Evolutionary conservation across 2,113 vertebrate genomes (phyloP).

Genomic region (Marmota monax): DNA sequence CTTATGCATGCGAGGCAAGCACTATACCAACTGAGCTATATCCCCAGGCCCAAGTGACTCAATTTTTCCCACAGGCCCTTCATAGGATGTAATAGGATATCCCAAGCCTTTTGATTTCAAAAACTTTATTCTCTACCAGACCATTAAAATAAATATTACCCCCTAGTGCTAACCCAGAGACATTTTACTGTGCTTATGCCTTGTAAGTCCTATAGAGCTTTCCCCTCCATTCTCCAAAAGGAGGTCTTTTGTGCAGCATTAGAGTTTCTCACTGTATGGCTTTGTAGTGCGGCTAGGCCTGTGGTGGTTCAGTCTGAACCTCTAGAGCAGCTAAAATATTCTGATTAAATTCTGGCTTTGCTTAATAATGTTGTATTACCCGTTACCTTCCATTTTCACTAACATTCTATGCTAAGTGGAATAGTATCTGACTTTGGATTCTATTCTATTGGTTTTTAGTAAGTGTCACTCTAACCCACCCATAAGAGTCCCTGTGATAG

Average conservation of each 20-base stretch:
- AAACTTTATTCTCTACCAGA: constrained; percentile 43
- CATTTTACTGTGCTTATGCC: not conserved
- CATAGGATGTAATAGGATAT: not conserved
- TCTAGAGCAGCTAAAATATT: constrained; percentile 8
- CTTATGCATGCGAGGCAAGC: too few species aligned
- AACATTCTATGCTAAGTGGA: not conserved
- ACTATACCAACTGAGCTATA: too few species aligned
- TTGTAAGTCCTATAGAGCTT: not conserved
- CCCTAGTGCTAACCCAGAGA: not conserved
- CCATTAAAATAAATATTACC: constrained; percentile 23
- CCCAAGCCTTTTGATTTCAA: constrained; percentile 37
- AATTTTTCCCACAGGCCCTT: constrained; percentile 1
- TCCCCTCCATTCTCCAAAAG: not conserved
- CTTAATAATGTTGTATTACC: not conserved
- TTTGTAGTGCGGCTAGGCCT: not conserved
- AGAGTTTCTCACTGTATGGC: not conserved
- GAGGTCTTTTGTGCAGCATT: not conserved
- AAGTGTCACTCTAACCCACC: constrained; percentile 53
- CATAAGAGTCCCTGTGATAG: not conserved
- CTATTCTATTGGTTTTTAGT: not conserved
- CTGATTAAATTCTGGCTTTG: constrained; percentile 17
- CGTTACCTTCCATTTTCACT: constrained; percentile 6
- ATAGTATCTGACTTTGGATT: constrained; percentile 4
- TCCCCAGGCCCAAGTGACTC: not conserved
- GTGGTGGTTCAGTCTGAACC: not conserved